Base-by-base conservation (phyloP, 2,797 vertebrate genomes). In the Channa striata region DNA sequence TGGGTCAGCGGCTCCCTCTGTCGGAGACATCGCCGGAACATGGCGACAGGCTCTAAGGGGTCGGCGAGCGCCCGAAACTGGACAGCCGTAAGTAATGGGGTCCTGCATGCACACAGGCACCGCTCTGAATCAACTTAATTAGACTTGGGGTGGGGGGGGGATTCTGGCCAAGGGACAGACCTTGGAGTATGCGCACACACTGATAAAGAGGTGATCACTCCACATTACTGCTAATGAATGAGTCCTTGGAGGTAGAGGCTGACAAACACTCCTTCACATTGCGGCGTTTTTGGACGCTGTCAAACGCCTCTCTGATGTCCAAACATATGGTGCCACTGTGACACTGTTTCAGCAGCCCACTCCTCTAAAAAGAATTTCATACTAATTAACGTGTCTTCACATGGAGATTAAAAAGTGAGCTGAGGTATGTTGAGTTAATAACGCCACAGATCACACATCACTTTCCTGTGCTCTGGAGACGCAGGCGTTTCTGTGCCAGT, bases 91-190 rank as follows among this genome's bases (percentile, higher is more conserved):
- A 93, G 85, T 93, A 92, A 93, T 93, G 91, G 83, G 83, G 71
- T 78, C 75, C 81, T 56, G 57, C 49, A 34, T 33, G 10, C 49
- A 69, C 72, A 50, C 69, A 82, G 88, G 84, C 86, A 91, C 60
- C 14, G 46, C 91, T 86, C 88, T 93, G 91, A 86, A 93, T 93
- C 92, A 93, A 78, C 77, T 87, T 94, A 93, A 93, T 94, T 86
- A 91, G 86, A 86, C 63, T 33, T 68, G 74, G 60, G n/a, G 4
- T 60, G 61, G 59, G 16, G 47, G 17, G 8, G 44, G 40, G 53
- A 39, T 6, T 8, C 44, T 73, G 69, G 56, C 59, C 47, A 36
- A 11, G 5, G 59, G 53, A 71, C 74, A 74, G 46, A 74, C 16
- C 63, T 40, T 65, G 49, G 74, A 37, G 71, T 68, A 54, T 71